These are phyloP conservation scores for Pangasianodon gigas DNA, from an alignment of 2,113 vertebrate species.

Conservation along the genomic window DNA sequence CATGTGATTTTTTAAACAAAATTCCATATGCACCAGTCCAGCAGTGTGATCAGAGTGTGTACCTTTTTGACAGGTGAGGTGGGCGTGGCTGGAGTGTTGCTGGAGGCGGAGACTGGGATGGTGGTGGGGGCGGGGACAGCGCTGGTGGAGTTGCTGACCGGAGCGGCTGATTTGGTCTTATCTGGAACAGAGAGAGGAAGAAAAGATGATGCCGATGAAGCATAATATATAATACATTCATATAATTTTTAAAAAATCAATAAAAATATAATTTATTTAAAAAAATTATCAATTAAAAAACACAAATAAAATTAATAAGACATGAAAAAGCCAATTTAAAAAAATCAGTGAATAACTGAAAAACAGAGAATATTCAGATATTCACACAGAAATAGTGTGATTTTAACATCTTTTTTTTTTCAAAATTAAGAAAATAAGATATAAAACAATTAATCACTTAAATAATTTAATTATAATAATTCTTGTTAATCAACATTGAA, in stretches of 20 bases:
- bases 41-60: constrained; percentile 51
- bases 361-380: too few relatives aligned
- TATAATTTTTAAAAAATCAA: not conserved
- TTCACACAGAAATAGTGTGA: too few relatives aligned
- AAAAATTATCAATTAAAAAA: not conserved
- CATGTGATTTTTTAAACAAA: not conserved
- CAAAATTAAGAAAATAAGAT: too few relatives aligned
- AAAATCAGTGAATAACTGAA: not conserved
- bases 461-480: too few relatives aligned
- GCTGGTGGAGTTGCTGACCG: constrained; percentile 80
- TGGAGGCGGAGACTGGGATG: constrained; percentile 77
- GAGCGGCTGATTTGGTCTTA: constrained; percentile 82
- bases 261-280: not conserved
- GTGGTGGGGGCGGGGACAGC: constrained; percentile 68
- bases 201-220: not conserved
- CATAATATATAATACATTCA: not conserved
- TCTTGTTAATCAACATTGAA: too few relatives aligned
- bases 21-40: not conserved
- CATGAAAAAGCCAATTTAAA: not conserved
- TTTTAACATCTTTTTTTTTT: too few relatives aligned
- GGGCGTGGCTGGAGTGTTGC: constrained; percentile 82
- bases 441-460: too few relatives aligned
- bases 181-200: constrained; percentile 70
- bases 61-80: constrained; percentile 96
- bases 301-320: not conserved